phyloP scores from a whole-genome alignment of 2,113 vertebrate genomes.

The Pyrgilauda ruficollis region DNA sequence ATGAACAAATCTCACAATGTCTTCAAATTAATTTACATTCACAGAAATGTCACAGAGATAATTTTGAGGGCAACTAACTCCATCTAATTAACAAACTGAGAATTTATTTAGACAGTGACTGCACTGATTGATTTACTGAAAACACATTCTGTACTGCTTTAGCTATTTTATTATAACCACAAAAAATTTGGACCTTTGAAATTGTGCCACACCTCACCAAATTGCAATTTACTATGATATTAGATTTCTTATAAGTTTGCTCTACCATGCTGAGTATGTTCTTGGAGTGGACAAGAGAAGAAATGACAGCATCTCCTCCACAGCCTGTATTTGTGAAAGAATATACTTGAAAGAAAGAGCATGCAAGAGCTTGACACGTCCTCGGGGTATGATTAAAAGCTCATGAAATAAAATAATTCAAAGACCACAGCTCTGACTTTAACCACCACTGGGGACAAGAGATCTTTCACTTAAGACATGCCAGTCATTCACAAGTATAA shows the following conservation, averaged over 20 bases:
- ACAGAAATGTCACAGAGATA: not conserved
- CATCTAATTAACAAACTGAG: not conserved
- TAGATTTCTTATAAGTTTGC: not conserved
- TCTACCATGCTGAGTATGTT: not conserved
- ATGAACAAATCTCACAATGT: not conserved
- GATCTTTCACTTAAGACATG: not conserved
- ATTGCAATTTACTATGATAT: not conserved
- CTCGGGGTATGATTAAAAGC: slow-evolving; percentile 34
- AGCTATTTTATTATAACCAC: not conserved
- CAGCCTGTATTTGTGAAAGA: not conserved
- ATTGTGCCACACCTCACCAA: not conserved
- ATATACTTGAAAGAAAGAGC: not conserved
- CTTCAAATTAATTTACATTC: not conserved
- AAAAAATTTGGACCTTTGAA: not conserved
- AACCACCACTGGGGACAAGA: not conserved
- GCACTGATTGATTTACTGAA: not conserved
- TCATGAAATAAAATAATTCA: not conserved
- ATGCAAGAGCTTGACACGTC: not conserved
- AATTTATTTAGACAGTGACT: not conserved
- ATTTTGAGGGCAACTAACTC: not conserved
- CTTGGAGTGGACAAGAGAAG: not conserved
- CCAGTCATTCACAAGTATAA: not conserved
- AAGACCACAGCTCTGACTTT: slow-evolving; percentile 19
- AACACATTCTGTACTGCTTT: not conserved
- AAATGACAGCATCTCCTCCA: not conserved